Conservation (phyloP, 23 tunicate species). For the Trididemnum nubilum region DNA sequence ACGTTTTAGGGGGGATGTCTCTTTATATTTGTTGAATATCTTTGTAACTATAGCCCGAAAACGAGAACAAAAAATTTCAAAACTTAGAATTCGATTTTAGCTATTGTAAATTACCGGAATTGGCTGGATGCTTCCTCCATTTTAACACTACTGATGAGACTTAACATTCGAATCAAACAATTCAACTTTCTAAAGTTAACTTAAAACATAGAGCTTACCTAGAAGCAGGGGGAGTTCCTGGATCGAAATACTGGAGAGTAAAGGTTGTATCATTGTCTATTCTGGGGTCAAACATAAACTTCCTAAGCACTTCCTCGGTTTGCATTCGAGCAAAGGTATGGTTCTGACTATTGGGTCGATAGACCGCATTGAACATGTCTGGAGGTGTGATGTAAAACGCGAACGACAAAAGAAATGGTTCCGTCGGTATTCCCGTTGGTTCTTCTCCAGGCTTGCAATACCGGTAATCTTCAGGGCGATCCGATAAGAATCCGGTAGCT, state of each 20-base stretch:
- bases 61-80: no score
- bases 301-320: constrained; percentile 30
- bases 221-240: constrained; percentile 56
- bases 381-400: constrained; percentile 52
- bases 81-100: no score
- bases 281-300: background rate
- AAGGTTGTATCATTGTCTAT: constrained; percentile 12
- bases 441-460: constrained; percentile 9
- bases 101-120: no score
- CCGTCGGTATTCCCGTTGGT: background rate
- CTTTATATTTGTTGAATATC: no score
- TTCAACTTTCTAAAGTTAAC: no score
- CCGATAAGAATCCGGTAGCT: constrained; percentile 63
- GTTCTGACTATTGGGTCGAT: constrained; percentile 34
- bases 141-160: no score
- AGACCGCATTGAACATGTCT: constrained; percentile 47
- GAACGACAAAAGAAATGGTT: constrained; percentile 17
- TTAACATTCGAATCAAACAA: no score
- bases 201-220: no score
- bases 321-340: background rate
- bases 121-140: no score
- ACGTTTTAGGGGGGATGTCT: no score
- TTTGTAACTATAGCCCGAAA: no score
- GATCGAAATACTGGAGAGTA: constrained; percentile 51
- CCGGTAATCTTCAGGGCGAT: constrained; percentile 35